Conservation (phyloP, 2,113 vertebrate genomes). For the Syngnathus scovelli region DNA sequence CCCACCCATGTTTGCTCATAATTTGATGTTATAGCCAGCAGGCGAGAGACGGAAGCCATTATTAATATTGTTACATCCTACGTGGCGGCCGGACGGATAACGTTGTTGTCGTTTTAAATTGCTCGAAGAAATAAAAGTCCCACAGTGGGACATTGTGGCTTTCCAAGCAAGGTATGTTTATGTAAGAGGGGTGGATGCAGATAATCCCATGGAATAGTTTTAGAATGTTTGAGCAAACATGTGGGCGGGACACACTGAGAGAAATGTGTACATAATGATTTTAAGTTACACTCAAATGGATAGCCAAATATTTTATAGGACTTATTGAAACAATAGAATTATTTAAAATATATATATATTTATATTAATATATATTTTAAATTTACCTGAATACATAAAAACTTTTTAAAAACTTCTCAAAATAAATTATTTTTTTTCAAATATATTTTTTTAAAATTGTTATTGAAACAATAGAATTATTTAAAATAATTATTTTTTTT, state of each 20-base stretch:
- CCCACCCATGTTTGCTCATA: conserved; percentile 44
- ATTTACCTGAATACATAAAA: too few species aligned
- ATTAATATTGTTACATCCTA: background rate
- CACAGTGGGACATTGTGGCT: conserved; percentile 19
- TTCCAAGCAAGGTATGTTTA: conserved; percentile 40
- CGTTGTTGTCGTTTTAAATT: background rate
- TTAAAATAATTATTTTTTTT: too few species aligned
- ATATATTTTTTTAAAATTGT: too few species aligned
- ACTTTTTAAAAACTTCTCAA: too few species aligned
- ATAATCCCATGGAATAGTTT: conserved; percentile 47
- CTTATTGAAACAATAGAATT: too few species aligned
- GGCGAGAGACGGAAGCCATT: conserved; percentile 6
- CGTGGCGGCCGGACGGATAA: background rate
- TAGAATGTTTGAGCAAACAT: conserved; percentile 18
- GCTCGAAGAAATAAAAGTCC: conserved; percentile 10
- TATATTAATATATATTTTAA: too few species aligned
- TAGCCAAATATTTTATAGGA: too few species aligned
- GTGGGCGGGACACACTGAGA: background rate
- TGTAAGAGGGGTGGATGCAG: conserved; percentile 39
- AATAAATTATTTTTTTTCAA: too few species aligned
- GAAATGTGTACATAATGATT: too few species aligned
- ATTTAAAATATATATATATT: too few species aligned
- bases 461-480: too few species aligned
- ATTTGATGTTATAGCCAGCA: conserved; percentile 20
- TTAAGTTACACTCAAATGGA: too few species aligned